phyloP scores from a whole-genome alignment of 2,113 vertebrate genomes.

The Corythoichthys haematopterus region DNA sequence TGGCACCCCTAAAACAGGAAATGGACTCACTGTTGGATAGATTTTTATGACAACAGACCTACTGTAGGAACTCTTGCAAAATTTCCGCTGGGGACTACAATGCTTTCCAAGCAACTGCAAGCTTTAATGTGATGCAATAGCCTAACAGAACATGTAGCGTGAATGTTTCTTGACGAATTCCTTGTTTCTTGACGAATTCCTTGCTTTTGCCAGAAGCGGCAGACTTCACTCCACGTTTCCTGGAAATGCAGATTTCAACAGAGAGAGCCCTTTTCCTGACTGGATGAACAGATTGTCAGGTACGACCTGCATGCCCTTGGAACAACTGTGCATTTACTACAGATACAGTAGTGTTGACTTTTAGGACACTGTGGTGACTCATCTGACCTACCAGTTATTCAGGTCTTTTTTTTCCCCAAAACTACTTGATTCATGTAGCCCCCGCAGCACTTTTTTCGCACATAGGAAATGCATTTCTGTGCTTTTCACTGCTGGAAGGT shows the following conservation, averaged over 20 bases:
- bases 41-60: neutral
- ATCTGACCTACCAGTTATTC: neutral
- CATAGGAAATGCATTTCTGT: neutral
- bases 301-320: conserved; percentile 4
- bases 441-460: neutral
- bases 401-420: neutral
- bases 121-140: neutral
- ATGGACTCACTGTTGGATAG: too few relatives aligned
- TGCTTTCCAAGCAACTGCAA: conserved; percentile 8
- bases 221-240: conserved; percentile 34
- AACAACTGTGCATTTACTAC: neutral
- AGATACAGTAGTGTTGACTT: neutral
- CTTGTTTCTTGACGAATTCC: too few relatives aligned
- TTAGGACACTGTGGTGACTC: neutral
- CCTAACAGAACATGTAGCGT: neutral
- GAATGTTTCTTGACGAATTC: neutral
- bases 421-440: neutral
- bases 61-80: neutral
- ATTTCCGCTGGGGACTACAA: neutral
- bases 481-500: neutral
- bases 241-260: conserved; percentile 51
- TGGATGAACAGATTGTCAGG: conserved; percentile 45
- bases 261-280: conserved; percentile 45
- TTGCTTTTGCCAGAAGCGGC: conserved; percentile 46
- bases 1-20: too few relatives aligned